Percentiles rank a stretch among this genome's conserved stretches.
Conservation (phyloP, 1,140 invertebrate genomes). For the Acromyrmex echinatior region DNA sequence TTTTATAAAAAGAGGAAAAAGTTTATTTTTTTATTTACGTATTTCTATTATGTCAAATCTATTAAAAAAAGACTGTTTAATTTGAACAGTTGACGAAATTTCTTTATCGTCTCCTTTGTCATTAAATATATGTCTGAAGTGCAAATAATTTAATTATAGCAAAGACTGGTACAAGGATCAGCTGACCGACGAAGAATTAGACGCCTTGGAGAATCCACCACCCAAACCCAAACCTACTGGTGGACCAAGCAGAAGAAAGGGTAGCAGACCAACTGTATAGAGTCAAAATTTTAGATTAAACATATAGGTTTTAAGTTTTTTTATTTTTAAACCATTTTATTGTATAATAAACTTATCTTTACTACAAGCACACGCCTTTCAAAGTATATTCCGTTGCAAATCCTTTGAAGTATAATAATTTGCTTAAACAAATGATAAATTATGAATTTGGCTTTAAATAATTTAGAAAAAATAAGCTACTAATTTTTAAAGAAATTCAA, state of each 20-base stretch:
- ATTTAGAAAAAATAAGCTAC: background rate
- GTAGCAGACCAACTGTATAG: conserved; percentile 70
- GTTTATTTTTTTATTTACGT: background rate
- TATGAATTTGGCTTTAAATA: background rate
- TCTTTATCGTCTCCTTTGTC: background rate
- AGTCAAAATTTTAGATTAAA: conserved; percentile 46
- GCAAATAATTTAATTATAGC: conserved; percentile 86
- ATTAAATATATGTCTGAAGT: conserved; percentile 23
- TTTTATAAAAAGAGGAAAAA: background rate
- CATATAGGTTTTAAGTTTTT: conserved; percentile 54
- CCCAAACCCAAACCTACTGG: conserved; percentile 88
- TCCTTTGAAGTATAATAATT: conserved; percentile 8
- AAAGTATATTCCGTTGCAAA: conserved; percentile 11
- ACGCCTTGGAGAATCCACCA: conserved; percentile 92
- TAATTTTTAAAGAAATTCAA: background rate
- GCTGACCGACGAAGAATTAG: conserved; percentile 92
- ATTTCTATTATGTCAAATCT: background rate
- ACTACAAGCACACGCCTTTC: conserved; percentile 11
- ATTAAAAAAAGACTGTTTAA: background rate
- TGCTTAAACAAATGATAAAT: background rate
- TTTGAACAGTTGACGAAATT: background rate
- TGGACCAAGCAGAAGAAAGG: conserved; percentile 87
- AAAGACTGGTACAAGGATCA: conserved; percentile 95
- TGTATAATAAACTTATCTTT: conserved; percentile 67
- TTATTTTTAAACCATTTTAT: conserved; percentile 31